Base-by-base conservation (phyloP, 2,888 invertebrate species). In the Stenchaetothrips biformis region DNA sequence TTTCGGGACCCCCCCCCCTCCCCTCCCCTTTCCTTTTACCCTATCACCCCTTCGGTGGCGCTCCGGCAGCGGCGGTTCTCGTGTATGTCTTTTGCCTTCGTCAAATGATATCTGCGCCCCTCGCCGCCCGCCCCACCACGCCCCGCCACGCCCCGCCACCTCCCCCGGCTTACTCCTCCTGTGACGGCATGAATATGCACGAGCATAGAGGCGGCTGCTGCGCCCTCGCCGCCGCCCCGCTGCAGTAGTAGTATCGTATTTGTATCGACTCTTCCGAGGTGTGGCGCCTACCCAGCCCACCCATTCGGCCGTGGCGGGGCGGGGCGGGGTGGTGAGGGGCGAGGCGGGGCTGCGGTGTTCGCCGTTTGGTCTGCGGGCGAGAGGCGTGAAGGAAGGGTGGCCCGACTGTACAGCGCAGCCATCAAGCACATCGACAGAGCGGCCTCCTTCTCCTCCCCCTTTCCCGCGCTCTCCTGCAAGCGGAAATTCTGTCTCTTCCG, bases 11-110 rank as follows among this genome's bases (percentile, higher is more conserved):
- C 37, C 37, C 37, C 4, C 37, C 37, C 37, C 37, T 4, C 37
- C 37, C 37, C 4, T 4, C 37, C 37, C 37, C 37, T 4, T 37
- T 4, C 37, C 37, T 37, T 37, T 37, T 37, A 37, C 37, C 37
- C 37, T 37, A 37, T 37, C 37, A 37, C 37, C 37, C 37, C 37
- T 37, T 37, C 37, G 37, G 37, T 37, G 37, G 37, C 37, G 37
- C 37, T 37, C 37, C 37, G 37, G 37, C 37, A 4, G 67, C 53
- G 53, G 18, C 53, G 53, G 37, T 37, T 37, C 37, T 53, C 53
- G 67, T 74, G 67, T 74, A 74, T 74, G 67, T 74, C 67, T 74
- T 74, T 74, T 74, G 67, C 67, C 67, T 74, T 74, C 67, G 67
- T 74, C 67, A 74, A 74, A 74, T 74, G 25, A 74, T 74, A 74